Percentiles rank a stretch among this genome's conserved stretches.
phyloP scores from a whole-genome alignment of 2,888 invertebrate species.

The Agrilus mali region DNA sequence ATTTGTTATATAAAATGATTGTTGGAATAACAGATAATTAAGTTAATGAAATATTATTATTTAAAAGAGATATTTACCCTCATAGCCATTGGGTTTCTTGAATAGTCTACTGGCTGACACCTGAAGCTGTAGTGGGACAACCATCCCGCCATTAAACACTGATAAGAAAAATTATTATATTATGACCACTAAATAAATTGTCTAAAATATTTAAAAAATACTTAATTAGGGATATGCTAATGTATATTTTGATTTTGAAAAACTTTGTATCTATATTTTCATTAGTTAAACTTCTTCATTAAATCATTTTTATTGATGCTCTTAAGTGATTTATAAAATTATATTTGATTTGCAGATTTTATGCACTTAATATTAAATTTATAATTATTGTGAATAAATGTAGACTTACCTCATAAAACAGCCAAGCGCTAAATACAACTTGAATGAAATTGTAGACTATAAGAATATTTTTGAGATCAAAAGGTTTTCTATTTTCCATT shows the following conservation, averaged over 20 bases:
- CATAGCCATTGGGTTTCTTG: constrained; percentile 49
- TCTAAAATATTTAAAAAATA: background rate
- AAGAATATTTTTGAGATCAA: constrained; percentile 65
- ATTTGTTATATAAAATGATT: too few species aligned
- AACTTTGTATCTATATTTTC: too few species aligned
- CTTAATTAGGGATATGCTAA: too few species aligned
- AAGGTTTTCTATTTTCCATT: constrained; percentile 84
- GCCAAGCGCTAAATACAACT: constrained; percentile 81
- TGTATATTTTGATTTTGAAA: too few species aligned
- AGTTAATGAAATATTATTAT: too few species aligned
- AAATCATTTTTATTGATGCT: background rate
- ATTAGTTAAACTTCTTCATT: background rate
- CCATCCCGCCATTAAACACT: constrained; percentile 55
- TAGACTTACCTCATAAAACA: constrained; percentile 75
- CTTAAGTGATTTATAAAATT: too few species aligned
- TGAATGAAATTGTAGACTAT: constrained; percentile 82
- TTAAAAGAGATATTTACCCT: constrained; percentile 40
- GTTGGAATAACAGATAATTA: too few species aligned
- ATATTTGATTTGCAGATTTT: too few species aligned
- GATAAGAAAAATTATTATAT: constrained; percentile 11
- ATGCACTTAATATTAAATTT: background rate
- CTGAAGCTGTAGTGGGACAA: constrained; percentile 55
- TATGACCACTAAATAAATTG: background rate
- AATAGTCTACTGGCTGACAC: constrained; percentile 75
- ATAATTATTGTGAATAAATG: constrained; percentile 1